These are phyloP conservation scores for Drosophila rellima DNA, from an alignment of 2,888 invertebrate genomes.

Conservation along the genomic window DNA sequence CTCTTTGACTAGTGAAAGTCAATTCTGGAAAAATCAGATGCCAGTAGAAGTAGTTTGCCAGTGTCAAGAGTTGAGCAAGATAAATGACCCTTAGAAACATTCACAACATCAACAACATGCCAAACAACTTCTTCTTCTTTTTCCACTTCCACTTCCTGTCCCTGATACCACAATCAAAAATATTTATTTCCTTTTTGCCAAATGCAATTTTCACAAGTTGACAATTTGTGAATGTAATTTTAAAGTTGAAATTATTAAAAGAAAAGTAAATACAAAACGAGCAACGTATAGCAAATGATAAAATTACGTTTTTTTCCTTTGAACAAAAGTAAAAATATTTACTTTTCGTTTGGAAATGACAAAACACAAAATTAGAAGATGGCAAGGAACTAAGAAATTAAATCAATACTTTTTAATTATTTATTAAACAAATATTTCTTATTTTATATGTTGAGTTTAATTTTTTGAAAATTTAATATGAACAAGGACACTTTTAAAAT, in stretches of 20 bases:
- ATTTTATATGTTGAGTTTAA: neutral
- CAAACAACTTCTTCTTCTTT: conserved; percentile 18
- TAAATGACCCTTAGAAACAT: conserved; percentile 69
- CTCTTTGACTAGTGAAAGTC: conserved; percentile 51
- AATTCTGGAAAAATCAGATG: conserved; percentile 64
- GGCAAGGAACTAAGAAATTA: too few relatives aligned
- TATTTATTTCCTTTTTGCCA: conserved; percentile 39
- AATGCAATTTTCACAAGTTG: conserved; percentile 25
- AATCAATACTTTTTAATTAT: too few relatives aligned
- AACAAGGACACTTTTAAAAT: too few relatives aligned
- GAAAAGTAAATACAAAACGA: neutral
- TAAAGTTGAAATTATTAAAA: neutral
- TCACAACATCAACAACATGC: conserved; percentile 51
- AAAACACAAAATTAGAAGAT: too few relatives aligned
- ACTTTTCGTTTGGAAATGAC: neutral
- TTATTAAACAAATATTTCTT: neutral
- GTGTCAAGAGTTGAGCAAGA: conserved; percentile 70
- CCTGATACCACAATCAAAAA: conserved; percentile 40
- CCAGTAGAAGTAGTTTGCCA: conserved; percentile 64
- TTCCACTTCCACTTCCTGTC: neutral
- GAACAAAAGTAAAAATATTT: neutral
- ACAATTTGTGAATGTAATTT: conserved; percentile 15
- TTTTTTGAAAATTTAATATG: neutral
- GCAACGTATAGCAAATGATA: neutral
- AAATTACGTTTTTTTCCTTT: neutral